Evolutionary conservation across 1,140 invertebrate genomes (phyloP).

Genomic region (Leguminivora glycinivorella): DNA sequence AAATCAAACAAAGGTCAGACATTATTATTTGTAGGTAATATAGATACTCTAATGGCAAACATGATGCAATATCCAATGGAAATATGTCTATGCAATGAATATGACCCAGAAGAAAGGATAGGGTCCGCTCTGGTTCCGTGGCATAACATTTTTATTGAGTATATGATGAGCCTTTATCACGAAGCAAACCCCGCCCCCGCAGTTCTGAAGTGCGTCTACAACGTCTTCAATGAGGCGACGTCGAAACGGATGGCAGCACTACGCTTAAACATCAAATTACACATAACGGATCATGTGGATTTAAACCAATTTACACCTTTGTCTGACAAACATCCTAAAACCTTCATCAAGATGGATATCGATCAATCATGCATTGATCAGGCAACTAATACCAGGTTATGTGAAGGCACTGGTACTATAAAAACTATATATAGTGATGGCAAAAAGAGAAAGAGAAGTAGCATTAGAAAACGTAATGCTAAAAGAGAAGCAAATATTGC

Average conservation of each 20-base stretch:
- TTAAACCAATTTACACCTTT: constrained; percentile 32
- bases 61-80: constrained; percentile 58
- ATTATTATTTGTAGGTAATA: constrained; percentile 45
- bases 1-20: constrained; percentile 42
- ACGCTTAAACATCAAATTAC: constrained; percentile 45
- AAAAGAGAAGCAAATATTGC: constrained; percentile 27
- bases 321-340: constrained; percentile 33
- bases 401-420: constrained; percentile 31
- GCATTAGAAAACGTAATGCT: neutral
- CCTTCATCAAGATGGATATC: constrained; percentile 32
- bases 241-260: constrained; percentile 51
- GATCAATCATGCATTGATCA: neutral
- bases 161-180: constrained; percentile 44
- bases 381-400: neutral
- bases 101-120: constrained; percentile 40
- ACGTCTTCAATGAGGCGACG: constrained; percentile 47
- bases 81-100: constrained; percentile 50
- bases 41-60: constrained; percentile 43
- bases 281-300: neutral
- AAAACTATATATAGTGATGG: constrained; percentile 38
- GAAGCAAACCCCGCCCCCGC: constrained; percentile 34
- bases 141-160: constrained; percentile 46
- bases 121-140: constrained; percentile 52
- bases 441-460: constrained; percentile 29
- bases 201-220: constrained; percentile 41